Evolutionary conservation across 2,797 vertebrate species (phyloP).

Genomic region (Pterois miles): DNA sequence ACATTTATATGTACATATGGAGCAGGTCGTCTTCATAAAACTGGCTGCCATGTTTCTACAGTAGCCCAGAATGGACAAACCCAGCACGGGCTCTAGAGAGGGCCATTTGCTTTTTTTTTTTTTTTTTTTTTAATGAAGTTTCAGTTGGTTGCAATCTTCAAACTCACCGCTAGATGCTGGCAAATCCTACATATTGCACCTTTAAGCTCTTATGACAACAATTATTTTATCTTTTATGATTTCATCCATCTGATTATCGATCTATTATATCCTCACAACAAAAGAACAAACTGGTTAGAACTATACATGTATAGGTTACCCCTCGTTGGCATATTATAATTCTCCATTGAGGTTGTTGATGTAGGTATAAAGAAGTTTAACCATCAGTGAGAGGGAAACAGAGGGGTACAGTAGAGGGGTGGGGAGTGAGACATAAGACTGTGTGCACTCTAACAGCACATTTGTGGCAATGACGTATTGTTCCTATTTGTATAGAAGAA

Average conservation of each 20-base stretch:
- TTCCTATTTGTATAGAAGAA: not conserved
- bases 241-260: not conserved
- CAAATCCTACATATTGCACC: too few relatives aligned
- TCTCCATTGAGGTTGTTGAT: not conserved
- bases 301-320: not conserved
- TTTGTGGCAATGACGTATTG: slow-evolving; percentile 6
- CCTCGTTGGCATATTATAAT: not conserved
- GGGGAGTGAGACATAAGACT: slow-evolving; percentile 23
- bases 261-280: not conserved
- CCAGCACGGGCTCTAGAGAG: too few relatives aligned
- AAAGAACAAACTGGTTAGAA: not conserved
- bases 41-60: too few relatives aligned
- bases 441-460: not conserved
- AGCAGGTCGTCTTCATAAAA: too few relatives aligned
- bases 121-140: too few relatives aligned
- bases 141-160: too few relatives aligned
- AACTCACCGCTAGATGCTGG: too few relatives aligned
- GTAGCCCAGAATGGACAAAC: too few relatives aligned
- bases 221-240: not conserved
- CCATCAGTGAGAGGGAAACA: not conserved
- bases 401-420: not conserved
- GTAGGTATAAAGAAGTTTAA: not conserved
- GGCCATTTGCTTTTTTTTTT: too few relatives aligned
- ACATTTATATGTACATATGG: too few relatives aligned
- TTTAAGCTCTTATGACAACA: not conserved